These are phyloP conservation scores for Amphiprion percula DNA, from an alignment of 2,113 vertebrate genomes.

Conservation along the genomic window DNA sequence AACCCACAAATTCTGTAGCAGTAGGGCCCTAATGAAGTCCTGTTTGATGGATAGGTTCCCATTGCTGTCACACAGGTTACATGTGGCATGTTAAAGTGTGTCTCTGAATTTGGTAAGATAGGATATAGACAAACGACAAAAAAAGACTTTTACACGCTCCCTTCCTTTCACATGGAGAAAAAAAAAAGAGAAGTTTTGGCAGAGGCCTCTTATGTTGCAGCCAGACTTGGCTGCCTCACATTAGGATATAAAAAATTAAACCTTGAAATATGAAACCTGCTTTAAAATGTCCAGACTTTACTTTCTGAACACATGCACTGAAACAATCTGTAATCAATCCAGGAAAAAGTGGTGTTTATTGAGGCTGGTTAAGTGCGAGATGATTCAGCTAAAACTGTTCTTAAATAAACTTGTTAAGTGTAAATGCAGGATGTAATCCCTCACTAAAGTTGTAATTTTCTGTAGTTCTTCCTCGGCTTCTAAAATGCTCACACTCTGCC, in stretches of 20 bases:
- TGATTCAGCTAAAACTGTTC: neutral
- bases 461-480: neutral
- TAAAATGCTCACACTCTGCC: neutral
- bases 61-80: slow-evolving; percentile 73
- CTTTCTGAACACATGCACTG: slow-evolving; percentile 11
- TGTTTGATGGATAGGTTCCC: slow-evolving; percentile 82
- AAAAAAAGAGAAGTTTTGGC: slow-evolving; percentile 38
- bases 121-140: slow-evolving; percentile 5
- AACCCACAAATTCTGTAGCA: slow-evolving; percentile 26
- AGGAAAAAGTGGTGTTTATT: slow-evolving; percentile 1
- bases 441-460: neutral
- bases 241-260: slow-evolving; percentile 45
- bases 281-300: slow-evolving; percentile 25
- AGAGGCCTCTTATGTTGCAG: slow-evolving; percentile 42
- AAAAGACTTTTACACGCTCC: neutral
- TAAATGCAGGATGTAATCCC: neutral
- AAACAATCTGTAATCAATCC: slow-evolving; percentile 17
- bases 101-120: slow-evolving; percentile 23
- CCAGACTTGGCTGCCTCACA: slow-evolving; percentile 34
- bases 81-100: slow-evolving; percentile 25
- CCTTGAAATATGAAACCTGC: slow-evolving; percentile 30
- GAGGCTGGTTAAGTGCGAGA: slow-evolving; percentile 7
- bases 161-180: slow-evolving; percentile 14
- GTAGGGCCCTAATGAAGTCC: slow-evolving; percentile 57
- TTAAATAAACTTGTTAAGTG: neutral